Evolutionary conservation across 1,140 invertebrate species (phyloP).

Genomic region (Drosophila serrata): DNA sequence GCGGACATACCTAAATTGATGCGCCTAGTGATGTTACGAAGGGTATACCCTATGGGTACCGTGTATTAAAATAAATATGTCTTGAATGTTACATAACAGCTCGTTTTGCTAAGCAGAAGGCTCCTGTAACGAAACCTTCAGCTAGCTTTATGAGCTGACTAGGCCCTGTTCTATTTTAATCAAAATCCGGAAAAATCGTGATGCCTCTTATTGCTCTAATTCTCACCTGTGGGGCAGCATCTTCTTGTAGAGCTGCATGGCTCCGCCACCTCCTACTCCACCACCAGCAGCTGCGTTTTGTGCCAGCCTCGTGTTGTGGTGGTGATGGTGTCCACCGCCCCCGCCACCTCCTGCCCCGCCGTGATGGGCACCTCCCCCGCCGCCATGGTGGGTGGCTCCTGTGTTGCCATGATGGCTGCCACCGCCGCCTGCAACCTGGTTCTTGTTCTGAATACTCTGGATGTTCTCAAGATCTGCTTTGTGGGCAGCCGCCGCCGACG

Average conservation of each 20-base stretch:
- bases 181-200: not conserved
- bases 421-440: constrained; percentile 60
- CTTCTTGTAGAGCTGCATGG: constrained; percentile 75
- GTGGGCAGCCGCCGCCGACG: constrained; percentile 44
- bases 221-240: constrained; percentile 69
- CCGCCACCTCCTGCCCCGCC: constrained; percentile 24
- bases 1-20: not conserved
- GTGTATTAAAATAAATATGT: too few species aligned
- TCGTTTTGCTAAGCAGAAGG: too few species aligned
- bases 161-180: not conserved
- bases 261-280: constrained; percentile 54
- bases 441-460: constrained; percentile 83
- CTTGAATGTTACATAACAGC: too few species aligned
- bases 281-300: constrained; percentile 51
- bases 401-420: constrained; percentile 33
- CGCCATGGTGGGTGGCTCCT: constrained; percentile 29
- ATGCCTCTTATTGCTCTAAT: not conserved
- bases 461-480: constrained; percentile 84
- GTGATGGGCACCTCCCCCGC: constrained; percentile 49
- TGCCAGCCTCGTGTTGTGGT: constrained; percentile 65
- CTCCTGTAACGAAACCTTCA: too few species aligned
- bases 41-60: too few species aligned
- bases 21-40: too few species aligned
- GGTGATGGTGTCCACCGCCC: constrained; percentile 58
- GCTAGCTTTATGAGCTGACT: not conserved